Base-by-base conservation (phyloP, 2,888 invertebrate genomes). In the Gastrophysa polygoni region DNA sequence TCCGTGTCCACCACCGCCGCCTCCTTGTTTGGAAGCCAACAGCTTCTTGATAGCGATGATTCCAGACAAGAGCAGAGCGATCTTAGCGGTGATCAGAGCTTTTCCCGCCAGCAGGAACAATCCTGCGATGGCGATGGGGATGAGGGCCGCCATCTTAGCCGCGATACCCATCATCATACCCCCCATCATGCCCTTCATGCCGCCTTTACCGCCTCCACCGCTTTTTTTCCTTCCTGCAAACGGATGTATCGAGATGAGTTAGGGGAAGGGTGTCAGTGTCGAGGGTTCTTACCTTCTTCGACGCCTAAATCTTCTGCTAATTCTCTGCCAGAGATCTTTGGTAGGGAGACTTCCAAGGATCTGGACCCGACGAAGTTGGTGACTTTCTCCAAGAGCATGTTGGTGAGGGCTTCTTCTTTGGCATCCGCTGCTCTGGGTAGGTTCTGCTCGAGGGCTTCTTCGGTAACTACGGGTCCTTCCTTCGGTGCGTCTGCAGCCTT, bases 91-190 rank as follows among this genome's bases (percentile, higher is more conserved):
- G 75, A 93, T 92, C 64, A 93, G 82, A n/a, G 93, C 93, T 78
- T 94, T 94, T 58, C 93, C 93, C 8, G 93, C 93, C 66, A 93
- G 78, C 21, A 93, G 81, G 83, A 93, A 93, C 7, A 94, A 85
- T 10, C 89, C 90, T 38, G 91, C 92, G 73, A 93, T 91, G 6
- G 90, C 92, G 2, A 93, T 77, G 0, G 93, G 93, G 21, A 93
- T 85, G 85, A 93, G 83, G 1, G 91, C 91, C 17, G 90, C 89
- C 88, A 93, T 88, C 81, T 93, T 93, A 87, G 92, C 92, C 3
- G 89, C 90, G 68, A 90, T 87, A 5, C 92, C 92, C 91, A 92
- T 92, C 89, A 92, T 91, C 91, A 94, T 91, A 87, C 91, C 92
- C 32, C 90, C 88, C 92, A 93, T 92, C 91, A 93, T 93, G 75